Percentiles rank a stretch among this genome's conserved stretches.
Evolutionary conservation across 2,113 vertebrate genomes (phyloP).

Genomic region (Romanogobio albipinnatus): DNA sequence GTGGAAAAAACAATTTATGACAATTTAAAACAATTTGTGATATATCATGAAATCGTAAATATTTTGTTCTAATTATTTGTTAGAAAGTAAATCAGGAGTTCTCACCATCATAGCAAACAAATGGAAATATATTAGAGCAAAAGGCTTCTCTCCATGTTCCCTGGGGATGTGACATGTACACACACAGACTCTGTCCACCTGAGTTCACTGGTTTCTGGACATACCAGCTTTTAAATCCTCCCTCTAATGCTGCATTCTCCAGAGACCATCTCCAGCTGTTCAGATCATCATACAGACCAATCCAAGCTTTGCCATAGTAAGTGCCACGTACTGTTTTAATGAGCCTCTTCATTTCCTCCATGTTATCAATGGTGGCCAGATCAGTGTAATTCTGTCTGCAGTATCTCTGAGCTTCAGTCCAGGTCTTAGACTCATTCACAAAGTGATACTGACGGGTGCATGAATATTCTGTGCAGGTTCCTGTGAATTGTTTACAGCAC

Average conservation of each 20-base stretch:
- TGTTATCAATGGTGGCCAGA: slow-evolving; percentile 37
- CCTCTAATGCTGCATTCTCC: background rate
- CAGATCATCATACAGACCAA: slow-evolving; percentile 37
- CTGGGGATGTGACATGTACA: background rate
- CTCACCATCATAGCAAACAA: slow-evolving; percentile 48
- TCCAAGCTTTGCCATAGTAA: slow-evolving; percentile 22
- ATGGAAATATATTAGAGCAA: accelerated
- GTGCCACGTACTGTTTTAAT: background rate
- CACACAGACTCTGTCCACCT: slow-evolving; percentile 19
- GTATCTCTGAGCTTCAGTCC: slow-evolving; percentile 47
- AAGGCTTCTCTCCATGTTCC: background rate
- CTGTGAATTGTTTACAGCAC: background rate
- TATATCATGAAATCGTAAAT: background rate
- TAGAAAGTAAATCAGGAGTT: no score
- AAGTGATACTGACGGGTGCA: slow-evolving; percentile 41
- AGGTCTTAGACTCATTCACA: slow-evolving; percentile 18
- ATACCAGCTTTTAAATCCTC: slow-evolving; percentile 17
- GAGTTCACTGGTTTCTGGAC: background rate
- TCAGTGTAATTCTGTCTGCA: slow-evolving; percentile 45
- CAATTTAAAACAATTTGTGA: no score
- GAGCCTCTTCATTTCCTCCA: slow-evolving; percentile 7
- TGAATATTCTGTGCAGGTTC: slow-evolving; percentile 28
- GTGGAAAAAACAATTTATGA: background rate
- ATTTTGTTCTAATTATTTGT: background rate
- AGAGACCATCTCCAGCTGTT: slow-evolving; percentile 37